These are phyloP conservation scores for Sinocyclocheilus grahami DNA, from an alignment of 2,113 vertebrate species.

Conservation along the genomic window DNA sequence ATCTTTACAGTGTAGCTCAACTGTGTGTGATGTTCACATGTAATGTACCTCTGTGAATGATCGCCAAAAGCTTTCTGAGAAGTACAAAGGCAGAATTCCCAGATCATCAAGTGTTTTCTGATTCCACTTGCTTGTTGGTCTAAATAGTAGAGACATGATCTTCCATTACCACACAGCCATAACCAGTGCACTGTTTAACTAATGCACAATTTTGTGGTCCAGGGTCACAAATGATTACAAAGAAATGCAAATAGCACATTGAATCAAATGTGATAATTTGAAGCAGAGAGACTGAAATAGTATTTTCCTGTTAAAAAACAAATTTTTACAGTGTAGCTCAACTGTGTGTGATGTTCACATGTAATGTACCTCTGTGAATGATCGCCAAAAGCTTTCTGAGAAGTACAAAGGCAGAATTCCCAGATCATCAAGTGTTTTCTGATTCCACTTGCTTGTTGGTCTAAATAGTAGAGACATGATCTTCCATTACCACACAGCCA, in stretches of 20 bases:
- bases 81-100: conserved; percentile 55
- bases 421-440: conserved; percentile 48
- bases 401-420: conserved; percentile 57
- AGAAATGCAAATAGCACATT: neutral
- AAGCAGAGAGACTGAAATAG: neutral
- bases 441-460: conserved; percentile 49
- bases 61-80: conserved; percentile 49
- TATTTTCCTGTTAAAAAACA: neutral
- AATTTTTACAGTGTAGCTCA: neutral
- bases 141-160: neutral
- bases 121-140: conserved; percentile 49
- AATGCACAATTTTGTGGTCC: neutral
- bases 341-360: neutral
- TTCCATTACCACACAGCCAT: neutral
- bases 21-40: neutral
- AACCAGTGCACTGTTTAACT: neutral
- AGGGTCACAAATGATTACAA: neutral
- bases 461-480: neutral
- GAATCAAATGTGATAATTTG: neutral
- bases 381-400: conserved; percentile 43
- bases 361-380: conserved; percentile 19
- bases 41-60: conserved; percentile 19
- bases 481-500: neutral
- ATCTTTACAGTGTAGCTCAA: neutral
- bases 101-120: conserved; percentile 49